phyloP scores from a whole-genome alignment of 2,113 vertebrate species.

The Oncorhynchus tshawytscha region DNA sequence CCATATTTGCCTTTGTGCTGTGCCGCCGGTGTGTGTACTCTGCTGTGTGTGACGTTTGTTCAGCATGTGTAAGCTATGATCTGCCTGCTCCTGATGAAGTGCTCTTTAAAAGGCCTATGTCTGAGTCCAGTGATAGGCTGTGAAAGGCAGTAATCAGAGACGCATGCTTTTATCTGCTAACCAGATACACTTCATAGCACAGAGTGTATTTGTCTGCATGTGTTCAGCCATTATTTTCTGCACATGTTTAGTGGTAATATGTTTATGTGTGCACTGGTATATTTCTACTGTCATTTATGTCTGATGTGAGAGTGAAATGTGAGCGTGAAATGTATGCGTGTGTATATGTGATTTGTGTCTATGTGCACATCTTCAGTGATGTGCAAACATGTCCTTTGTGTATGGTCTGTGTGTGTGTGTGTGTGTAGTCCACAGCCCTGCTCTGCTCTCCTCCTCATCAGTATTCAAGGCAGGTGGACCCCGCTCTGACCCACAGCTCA shows the following conservation, averaged over 20 bases:
- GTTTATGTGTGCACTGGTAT: background rate
- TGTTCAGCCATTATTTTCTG: background rate
- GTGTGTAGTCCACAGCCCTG: constrained; percentile 49
- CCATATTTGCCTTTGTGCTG: constrained; percentile 75
- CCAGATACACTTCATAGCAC: background rate
- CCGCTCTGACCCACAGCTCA: constrained; percentile 70
- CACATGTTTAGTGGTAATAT: background rate
- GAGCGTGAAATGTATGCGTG: constrained; percentile 22
- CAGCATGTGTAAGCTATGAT: constrained; percentile 75
- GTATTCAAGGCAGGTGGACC: constrained; percentile 75
- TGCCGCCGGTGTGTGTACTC: constrained; percentile 65
- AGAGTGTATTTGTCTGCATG: background rate
- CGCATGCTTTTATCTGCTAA: constrained; percentile 44
- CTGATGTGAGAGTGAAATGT: too few relatives aligned
- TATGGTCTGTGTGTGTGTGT: constrained; percentile 39
- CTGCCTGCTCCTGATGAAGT: constrained; percentile 67
- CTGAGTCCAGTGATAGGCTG: constrained; percentile 40
- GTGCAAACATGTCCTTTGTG: constrained; percentile 3
- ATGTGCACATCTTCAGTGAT: background rate
- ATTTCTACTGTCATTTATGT: background rate
- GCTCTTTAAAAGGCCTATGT: constrained; percentile 39
- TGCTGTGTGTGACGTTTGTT: constrained; percentile 72
- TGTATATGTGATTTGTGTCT: constrained; percentile 39
- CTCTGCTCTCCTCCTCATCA: constrained; percentile 64
- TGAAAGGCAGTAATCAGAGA: constrained; percentile 29